Evolutionary conservation across 2,888 invertebrate species (phyloP).

Genomic region (Pteria penguin): DNA sequence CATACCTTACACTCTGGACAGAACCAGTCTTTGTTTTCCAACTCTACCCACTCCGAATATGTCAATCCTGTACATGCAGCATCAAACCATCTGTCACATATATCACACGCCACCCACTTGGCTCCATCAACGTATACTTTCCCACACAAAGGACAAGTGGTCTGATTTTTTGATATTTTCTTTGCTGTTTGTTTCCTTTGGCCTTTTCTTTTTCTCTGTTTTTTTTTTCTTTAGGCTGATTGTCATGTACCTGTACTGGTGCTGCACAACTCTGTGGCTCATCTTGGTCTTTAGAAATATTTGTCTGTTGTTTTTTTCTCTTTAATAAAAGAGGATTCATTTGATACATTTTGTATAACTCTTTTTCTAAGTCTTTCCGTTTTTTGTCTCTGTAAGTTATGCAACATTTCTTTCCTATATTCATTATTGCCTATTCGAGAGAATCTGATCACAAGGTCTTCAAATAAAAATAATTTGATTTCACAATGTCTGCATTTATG

Average conservation of each 20-base stretch:
- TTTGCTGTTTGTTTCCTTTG: background rate
- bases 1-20: conserved; percentile 11
- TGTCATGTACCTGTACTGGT: background rate
- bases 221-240: background rate
- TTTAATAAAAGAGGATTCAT: too few relatives aligned
- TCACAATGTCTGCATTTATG: background rate
- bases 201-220: background rate
- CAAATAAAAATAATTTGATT: too few relatives aligned
- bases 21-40: background rate
- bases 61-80: background rate
- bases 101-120: conserved; percentile 20
- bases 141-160: background rate
- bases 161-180: background rate
- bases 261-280: too few relatives aligned
- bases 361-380: too few relatives aligned
- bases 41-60: conserved; percentile 2
- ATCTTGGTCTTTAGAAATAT: too few relatives aligned
- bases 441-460: too few relatives aligned
- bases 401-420: too few relatives aligned
- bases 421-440: too few relatives aligned
- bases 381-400: too few relatives aligned
- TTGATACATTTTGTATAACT: too few relatives aligned
- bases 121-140: conserved; percentile 1
- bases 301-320: too few relatives aligned
- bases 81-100: conserved; percentile 24